Conservation (phyloP, 1,140 invertebrate species). For the Lerema accius region DNA sequence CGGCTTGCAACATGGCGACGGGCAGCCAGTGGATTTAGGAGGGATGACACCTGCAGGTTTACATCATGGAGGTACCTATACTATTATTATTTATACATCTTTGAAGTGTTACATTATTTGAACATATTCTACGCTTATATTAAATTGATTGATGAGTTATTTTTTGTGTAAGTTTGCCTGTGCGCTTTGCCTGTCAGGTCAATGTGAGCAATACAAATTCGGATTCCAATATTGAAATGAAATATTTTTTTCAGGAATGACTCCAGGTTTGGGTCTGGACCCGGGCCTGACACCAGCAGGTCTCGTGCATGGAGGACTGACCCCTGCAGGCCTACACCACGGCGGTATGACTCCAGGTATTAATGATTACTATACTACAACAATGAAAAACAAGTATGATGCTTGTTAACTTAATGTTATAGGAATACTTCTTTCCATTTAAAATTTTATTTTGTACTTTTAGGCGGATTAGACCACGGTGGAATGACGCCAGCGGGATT, state of each 20-base stretch:
- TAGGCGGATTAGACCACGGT: conserved; percentile 51
- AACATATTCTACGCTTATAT: too few relatives aligned
- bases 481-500: conserved; percentile 63
- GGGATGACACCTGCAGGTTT: conserved; percentile 46
- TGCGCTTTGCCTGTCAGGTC: too few relatives aligned
- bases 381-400: too few relatives aligned
- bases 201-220: too few relatives aligned
- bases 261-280: conserved; percentile 70
- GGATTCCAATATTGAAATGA: too few relatives aligned
- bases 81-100: too few relatives aligned
- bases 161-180: too few relatives aligned
- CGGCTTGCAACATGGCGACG: conserved; percentile 30
- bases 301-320: conserved; percentile 78
- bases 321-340: conserved; percentile 80
- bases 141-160: too few relatives aligned
- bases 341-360: conserved; percentile 80
- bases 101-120: too few relatives aligned
- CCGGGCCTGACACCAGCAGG: conserved; percentile 65
- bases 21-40: conserved; percentile 19
- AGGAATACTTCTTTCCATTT: too few relatives aligned
- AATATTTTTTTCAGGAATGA: conserved; percentile 31
- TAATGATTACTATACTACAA: conserved; percentile 40
- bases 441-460: conserved; percentile 9
- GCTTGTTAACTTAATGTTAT: too few relatives aligned
- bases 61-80: conserved; percentile 51